Evolutionary conservation across 1,140 invertebrate genomes (phyloP).

Genomic region (Macrosteles quadrilineatus): DNA sequence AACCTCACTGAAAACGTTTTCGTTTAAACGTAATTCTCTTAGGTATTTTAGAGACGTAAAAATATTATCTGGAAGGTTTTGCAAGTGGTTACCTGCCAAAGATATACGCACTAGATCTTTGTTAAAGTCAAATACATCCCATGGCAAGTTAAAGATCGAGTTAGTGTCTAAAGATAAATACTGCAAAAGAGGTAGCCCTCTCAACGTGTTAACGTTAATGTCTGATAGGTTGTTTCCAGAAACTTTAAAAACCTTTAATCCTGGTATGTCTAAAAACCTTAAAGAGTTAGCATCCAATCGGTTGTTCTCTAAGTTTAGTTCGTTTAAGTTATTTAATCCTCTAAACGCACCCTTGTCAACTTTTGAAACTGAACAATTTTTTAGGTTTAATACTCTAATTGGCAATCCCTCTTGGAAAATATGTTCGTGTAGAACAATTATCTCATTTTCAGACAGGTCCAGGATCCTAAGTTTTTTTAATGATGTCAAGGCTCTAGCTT

Average conservation of each 20-base stretch:
- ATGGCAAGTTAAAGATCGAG: constrained; percentile 64
- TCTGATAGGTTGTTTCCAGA: constrained; percentile 72
- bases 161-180: constrained; percentile 68
- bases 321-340: constrained; percentile 64
- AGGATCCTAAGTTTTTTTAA: constrained; percentile 61
- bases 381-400: constrained; percentile 59
- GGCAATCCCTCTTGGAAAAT: constrained; percentile 63
- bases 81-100: constrained; percentile 67
- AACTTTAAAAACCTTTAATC: constrained; percentile 67
- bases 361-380: constrained; percentile 60
- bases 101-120: constrained; percentile 72
- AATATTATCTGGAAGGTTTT: constrained; percentile 63
- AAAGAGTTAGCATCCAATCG: constrained; percentile 66
- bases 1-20: constrained; percentile 71
- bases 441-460: constrained; percentile 63
- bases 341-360: constrained; percentile 66
- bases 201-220: constrained; percentile 65
- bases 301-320: constrained; percentile 73
- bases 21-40: constrained; percentile 70
- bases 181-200: constrained; percentile 73
- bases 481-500: constrained; percentile 59
- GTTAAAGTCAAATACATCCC: constrained; percentile 70
- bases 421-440: constrained; percentile 55
- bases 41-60: constrained; percentile 70
- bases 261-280: constrained; percentile 67